Conservation (phyloP, 1,140 invertebrate genomes). For the Meloidogyne chitwoodi region DNA sequence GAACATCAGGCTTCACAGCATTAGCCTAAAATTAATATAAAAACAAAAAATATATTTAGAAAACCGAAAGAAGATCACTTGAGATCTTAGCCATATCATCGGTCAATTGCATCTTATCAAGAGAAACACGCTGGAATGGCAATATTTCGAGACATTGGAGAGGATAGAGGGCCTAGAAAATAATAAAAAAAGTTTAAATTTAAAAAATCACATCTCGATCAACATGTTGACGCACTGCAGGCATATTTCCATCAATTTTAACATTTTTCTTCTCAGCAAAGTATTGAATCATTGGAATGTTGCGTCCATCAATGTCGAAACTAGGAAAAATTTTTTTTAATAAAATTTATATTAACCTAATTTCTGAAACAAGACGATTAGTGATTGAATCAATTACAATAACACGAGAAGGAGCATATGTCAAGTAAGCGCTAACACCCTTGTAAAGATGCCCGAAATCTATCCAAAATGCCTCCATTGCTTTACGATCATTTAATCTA, state of each 20-base stretch:
- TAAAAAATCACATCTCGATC: slow-evolving; percentile 8
- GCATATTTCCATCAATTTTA: slow-evolving; percentile 6
- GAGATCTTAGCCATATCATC: slow-evolving; percentile 12
- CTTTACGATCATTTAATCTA: not conserved
- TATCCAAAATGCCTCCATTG: slow-evolving; percentile 7
- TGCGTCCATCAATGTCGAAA: slow-evolving; percentile 15
- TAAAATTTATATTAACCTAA: not conserved
- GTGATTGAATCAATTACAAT: slow-evolving; percentile 23
- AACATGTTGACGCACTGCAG: slow-evolving; percentile 17
- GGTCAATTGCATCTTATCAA: slow-evolving; percentile 20
- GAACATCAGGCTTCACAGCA: slow-evolving; percentile 1
- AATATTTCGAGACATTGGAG: not conserved
- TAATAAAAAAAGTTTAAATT: not conserved
- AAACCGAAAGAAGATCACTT: slow-evolving; percentile 18
- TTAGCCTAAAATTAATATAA: slow-evolving; percentile 8
- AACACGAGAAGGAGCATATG: slow-evolving; percentile 25
- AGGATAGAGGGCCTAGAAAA: slow-evolving; percentile 9
- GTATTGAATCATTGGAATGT: slow-evolving; percentile 17
- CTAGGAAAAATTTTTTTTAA: not conserved
- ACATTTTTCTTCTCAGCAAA: slow-evolving; percentile 15
- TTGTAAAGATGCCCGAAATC: slow-evolving; percentile 19
- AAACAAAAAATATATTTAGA: not conserved
- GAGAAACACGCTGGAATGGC: slow-evolving; percentile 21
- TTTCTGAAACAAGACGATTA: not conserved
- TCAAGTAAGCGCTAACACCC: slow-evolving; percentile 20